These are phyloP conservation scores for Penaeus chinensis DNA, from an alignment of 1,140 invertebrate species.

Conservation along the genomic window DNA sequence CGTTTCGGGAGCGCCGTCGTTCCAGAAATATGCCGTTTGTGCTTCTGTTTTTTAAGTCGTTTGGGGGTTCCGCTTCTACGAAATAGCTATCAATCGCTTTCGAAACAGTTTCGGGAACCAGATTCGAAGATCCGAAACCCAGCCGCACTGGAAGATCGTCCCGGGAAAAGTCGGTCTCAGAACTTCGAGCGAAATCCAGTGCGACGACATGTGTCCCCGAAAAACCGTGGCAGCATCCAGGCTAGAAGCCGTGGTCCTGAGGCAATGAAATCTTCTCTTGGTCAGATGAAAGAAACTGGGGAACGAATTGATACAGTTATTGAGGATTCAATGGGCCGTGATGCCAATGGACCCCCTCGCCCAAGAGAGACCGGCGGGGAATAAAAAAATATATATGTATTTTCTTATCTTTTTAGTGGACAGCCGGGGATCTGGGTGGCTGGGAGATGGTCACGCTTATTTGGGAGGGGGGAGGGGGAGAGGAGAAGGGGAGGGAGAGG, in stretches of 20 bases:
- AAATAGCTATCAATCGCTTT: no score
- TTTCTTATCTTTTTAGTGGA: constrained; percentile 55
- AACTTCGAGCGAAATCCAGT: no score
- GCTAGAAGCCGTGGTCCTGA: constrained; percentile 31
- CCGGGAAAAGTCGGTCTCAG: no score
- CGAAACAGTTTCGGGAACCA: no score
- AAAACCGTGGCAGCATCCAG: no score
- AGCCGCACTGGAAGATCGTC: no score
- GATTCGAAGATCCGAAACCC: no score
- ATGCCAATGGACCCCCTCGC: constrained; percentile 25
- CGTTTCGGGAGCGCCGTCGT: neutral
- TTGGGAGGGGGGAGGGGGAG: neutral
- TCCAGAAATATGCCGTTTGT: neutral
- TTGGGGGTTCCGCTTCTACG: no score
- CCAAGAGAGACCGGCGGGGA: neutral
- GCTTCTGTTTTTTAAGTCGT: no score
- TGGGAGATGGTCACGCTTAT: constrained; percentile 34
- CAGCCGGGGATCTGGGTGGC: constrained; percentile 6
- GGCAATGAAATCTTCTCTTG: constrained; percentile 58
- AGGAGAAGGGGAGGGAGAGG: neutral
- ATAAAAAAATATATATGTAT: constrained; percentile 47
- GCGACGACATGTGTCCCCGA: no score
- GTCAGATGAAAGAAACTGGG: constrained; percentile 61
- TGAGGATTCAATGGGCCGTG: constrained; percentile 58
- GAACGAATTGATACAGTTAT: constrained; percentile 62